Percentiles rank a stretch among this genome's conserved stretches.
These are phyloP conservation scores for Pomatorhinus ruficollis DNA, from an alignment of 2,113 vertebrate genomes.

Conservation along the genomic window DNA sequence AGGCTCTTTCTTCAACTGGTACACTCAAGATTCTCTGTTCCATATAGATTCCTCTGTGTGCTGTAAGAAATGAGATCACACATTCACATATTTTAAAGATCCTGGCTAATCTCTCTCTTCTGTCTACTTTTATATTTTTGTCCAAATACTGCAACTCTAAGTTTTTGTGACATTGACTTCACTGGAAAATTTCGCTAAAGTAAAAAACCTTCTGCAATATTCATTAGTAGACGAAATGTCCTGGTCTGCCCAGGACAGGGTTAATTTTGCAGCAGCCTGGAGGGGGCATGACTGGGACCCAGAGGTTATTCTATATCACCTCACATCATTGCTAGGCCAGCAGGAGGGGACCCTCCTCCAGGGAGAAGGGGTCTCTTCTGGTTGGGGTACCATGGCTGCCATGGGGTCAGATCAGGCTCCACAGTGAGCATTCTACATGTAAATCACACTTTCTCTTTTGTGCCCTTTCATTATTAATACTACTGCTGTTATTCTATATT, in stretches of 20 bases:
- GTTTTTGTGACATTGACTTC: background rate
- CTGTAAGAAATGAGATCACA: background rate
- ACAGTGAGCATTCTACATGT: background rate
- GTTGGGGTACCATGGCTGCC: no score
- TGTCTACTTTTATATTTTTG: background rate
- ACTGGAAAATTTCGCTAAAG: background rate
- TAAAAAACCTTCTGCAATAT: background rate
- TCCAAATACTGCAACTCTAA: background rate
- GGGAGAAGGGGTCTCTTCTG: background rate
- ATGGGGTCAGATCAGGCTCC: no score
- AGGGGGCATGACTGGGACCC: background rate
- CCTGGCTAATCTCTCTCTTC: background rate
- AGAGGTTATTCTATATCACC: background rate
- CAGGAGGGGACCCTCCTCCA: accelerated
- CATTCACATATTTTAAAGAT: background rate
- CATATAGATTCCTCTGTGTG: background rate
- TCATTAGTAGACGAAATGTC: background rate
- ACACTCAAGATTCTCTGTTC: background rate
- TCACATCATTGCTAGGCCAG: background rate
- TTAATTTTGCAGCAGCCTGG: background rate
- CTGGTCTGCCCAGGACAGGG: background rate
- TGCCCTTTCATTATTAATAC: background rate
- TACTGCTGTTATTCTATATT: background rate
- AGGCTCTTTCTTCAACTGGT: background rate
- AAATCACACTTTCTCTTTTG: background rate